phyloP scores from a whole-genome alignment of 2,888 invertebrate genomes.

The Caenorhabditis auriculariae region DNA sequence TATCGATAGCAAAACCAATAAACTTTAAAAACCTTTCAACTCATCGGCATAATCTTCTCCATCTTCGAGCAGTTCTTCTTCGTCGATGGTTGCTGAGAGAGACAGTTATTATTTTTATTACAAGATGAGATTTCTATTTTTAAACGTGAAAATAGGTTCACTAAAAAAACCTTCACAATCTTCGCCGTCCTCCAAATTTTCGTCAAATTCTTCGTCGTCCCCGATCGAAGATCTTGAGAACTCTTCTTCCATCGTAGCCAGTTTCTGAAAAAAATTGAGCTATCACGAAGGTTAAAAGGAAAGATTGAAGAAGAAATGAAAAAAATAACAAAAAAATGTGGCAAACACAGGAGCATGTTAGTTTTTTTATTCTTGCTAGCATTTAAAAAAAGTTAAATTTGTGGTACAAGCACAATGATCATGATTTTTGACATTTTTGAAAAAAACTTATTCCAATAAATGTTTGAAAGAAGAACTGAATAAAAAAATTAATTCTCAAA shows the following conservation, averaged over 20 bases:
- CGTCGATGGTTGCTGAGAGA: conserved; percentile 54
- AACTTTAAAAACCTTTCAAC: conserved; percentile 34
- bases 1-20: not conserved
- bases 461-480: no score
- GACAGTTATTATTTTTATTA: not conserved
- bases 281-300: no score
- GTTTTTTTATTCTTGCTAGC: no score
- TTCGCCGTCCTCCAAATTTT: conserved; percentile 35
- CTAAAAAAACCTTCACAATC: conserved; percentile 60
- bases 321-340: no score
- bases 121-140: not conserved
- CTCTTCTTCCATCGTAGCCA: conserved; percentile 29
- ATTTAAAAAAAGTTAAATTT: no score
- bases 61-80: conserved; percentile 51
- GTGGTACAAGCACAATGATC: no score
- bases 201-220: conserved; percentile 36
- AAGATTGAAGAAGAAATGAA: no score
- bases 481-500: no score
- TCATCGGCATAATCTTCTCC: conserved; percentile 52
- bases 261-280: not conserved
- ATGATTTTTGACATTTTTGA: no score
- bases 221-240: conserved; percentile 13
- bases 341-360: no score
- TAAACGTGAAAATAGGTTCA: not conserved
- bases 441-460: no score